These are phyloP conservation scores for Lasioglossum zephyrum DNA, from an alignment of 2,888 invertebrate genomes.

Conservation along the genomic window DNA sequence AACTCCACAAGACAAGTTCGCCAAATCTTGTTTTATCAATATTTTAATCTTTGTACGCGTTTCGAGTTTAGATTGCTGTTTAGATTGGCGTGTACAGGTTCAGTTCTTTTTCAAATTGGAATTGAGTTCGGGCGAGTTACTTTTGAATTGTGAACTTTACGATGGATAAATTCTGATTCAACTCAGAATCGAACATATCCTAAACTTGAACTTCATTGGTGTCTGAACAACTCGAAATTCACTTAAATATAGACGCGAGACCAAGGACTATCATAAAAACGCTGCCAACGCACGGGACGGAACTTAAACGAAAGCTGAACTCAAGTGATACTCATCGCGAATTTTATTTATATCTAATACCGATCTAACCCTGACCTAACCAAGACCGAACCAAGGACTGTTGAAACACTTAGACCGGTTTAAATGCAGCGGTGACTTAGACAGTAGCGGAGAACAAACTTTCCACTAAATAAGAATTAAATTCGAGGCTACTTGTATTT, in stretches of 20 bases:
- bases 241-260: slow-evolving; percentile 8
- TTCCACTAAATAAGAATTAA: not conserved
- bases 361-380: slow-evolving; percentile 48
- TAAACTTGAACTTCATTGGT: slow-evolving; percentile 47
- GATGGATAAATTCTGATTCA: not conserved
- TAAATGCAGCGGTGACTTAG: slow-evolving; percentile 30
- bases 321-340: slow-evolving; percentile 19
- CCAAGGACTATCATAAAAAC: slow-evolving; percentile 23
- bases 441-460: not conserved
- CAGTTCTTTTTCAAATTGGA: not conserved
- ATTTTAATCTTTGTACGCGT: not conserved
- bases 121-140: too few species aligned
- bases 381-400: slow-evolving; percentile 46
- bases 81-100: not conserved
- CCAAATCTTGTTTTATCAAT: not conserved
- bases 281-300: not conserved
- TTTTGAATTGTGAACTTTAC: too few species aligned
- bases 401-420: slow-evolving; percentile 35
- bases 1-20: not conserved
- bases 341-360: slow-evolving; percentile 46
- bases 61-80: too few species aligned
- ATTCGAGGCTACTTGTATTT: not conserved
- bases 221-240: not conserved
- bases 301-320: slow-evolving; percentile 2
- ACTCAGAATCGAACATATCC: not conserved